Evolutionary conservation across 1,140 invertebrate species (phyloP).

Genomic region (Drosophila paulistorum): DNA sequence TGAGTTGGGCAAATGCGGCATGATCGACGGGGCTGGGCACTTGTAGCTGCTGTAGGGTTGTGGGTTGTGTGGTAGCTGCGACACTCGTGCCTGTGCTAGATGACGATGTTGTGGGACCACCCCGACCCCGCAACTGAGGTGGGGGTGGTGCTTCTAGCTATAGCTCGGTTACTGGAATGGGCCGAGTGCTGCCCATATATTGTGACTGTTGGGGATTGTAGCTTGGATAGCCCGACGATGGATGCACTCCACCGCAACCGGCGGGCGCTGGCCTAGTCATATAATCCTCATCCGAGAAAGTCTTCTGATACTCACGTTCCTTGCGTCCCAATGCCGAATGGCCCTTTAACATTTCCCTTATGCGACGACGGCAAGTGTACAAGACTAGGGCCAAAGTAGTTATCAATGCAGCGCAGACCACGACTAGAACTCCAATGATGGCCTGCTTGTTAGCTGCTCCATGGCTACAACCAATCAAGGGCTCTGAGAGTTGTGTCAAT

Average conservation of each 20-base stretch:
- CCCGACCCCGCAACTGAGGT: slow-evolving; percentile 80
- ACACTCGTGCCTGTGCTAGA: slow-evolving; percentile 30
- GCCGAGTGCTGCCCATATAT: slow-evolving; percentile 85
- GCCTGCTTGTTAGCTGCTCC: slow-evolving; percentile 89
- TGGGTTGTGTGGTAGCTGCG: slow-evolving; percentile 4
- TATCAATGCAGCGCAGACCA: slow-evolving; percentile 87
- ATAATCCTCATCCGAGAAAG: slow-evolving; percentile 92
- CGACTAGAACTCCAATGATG: slow-evolving; percentile 89
- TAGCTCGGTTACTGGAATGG: slow-evolving; percentile 95
- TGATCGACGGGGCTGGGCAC: slow-evolving; percentile 70
- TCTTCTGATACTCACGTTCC: slow-evolving; percentile 94
- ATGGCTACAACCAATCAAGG: slow-evolving; percentile 91
- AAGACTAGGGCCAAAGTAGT: slow-evolving; percentile 88
- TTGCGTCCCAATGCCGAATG: slow-evolving; percentile 90
- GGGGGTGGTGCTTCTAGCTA: slow-evolving; percentile 89
- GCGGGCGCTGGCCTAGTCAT: slow-evolving; percentile 85
- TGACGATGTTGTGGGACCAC: slow-evolving; percentile 59
- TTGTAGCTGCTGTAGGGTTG: slow-evolving; percentile 71
- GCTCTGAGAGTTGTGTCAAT: slow-evolving; percentile 87
- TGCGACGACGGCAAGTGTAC: slow-evolving; percentile 89
- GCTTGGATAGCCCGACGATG: slow-evolving; percentile 43
- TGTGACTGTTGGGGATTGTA: slow-evolving; percentile 65
- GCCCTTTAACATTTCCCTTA: slow-evolving; percentile 91
- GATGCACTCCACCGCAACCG: slow-evolving; percentile 57
- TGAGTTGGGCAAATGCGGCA: slow-evolving; percentile 77